These are phyloP conservation scores for Helicoverpa assulta DNA, from an alignment of 2,888 invertebrate genomes.

Conservation along the genomic window DNA sequence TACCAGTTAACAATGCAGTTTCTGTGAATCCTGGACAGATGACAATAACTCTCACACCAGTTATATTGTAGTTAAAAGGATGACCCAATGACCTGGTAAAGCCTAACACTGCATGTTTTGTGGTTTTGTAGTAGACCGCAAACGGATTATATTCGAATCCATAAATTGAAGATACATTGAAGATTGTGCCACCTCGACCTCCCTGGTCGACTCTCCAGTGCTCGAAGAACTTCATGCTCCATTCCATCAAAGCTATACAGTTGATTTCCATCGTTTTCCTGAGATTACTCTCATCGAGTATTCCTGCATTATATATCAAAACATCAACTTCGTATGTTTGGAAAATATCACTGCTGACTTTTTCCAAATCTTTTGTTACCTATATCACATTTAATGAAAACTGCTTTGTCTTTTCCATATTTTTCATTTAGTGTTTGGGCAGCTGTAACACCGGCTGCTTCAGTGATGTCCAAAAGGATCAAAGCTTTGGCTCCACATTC, in stretches of 20 bases:
- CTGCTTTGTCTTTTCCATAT: slow-evolving; percentile 79
- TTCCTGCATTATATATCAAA: slow-evolving; percentile 81
- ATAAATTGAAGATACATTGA: no score
- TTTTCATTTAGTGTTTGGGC: slow-evolving; percentile 76
- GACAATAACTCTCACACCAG: slow-evolving; percentile 83
- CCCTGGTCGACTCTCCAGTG: no score
- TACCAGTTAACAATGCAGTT: slow-evolving; percentile 67
- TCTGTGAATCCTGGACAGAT: slow-evolving; percentile 87
- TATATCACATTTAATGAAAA: slow-evolving; percentile 87
- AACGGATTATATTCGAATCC: no score
- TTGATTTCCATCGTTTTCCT: no score
- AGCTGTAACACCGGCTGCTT: slow-evolving; percentile 71
- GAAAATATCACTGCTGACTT: slow-evolving; percentile 70
- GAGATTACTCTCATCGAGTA: slow-evolving; percentile 63
- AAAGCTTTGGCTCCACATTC: slow-evolving; percentile 73
- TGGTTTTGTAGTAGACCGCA: slow-evolving; percentile 28
- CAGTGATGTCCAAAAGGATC: slow-evolving; percentile 66
- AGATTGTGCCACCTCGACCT: no score
- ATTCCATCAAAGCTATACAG: no score
- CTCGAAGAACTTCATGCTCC: no score
- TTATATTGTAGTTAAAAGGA: slow-evolving; percentile 77
- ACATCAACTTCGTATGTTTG: slow-evolving; percentile 76
- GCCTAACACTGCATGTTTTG: slow-evolving; percentile 83
- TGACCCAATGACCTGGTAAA: slow-evolving; percentile 82
- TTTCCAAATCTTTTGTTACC: slow-evolving; percentile 80